Evolutionary conservation across 2,113 vertebrate species (phyloP).

Genomic region (Dasyornis broadbenti): DNA sequence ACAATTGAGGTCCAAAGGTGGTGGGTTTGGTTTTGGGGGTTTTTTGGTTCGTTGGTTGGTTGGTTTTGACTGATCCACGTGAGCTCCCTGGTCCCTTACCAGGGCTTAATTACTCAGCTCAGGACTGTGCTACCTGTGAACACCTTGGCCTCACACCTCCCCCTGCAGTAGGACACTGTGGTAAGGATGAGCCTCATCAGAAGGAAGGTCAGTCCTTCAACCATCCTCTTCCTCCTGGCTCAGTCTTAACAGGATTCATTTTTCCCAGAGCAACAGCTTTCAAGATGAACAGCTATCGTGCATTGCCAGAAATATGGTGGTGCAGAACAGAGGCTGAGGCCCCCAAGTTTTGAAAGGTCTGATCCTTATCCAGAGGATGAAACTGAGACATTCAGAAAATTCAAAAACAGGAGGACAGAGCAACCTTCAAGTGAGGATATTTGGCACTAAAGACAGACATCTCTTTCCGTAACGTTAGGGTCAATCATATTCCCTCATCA

Average conservation of each 20-base stretch:
- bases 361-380: neutral
- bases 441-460: neutral
- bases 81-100: neutral
- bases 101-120: neutral
- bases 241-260: neutral
- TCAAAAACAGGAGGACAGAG: neutral
- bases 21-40: neutral
- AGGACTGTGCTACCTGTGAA: neutral
- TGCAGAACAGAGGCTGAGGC: neutral
- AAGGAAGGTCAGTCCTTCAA: neutral
- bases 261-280: neutral
- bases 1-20: neutral
- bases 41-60: neutral
- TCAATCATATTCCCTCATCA: neutral
- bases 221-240: neutral
- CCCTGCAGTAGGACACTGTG: neutral
- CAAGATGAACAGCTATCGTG: neutral
- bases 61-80: neutral
- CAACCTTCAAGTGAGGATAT: neutral
- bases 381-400: neutral
- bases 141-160: neutral
- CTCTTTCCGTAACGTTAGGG: neutral
- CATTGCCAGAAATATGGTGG: neutral
- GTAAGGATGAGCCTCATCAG: neutral
- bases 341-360: neutral